Base-by-base conservation (phyloP, 64 coral and sea anemone genomes). In the Orbicella faveolata region DNA sequence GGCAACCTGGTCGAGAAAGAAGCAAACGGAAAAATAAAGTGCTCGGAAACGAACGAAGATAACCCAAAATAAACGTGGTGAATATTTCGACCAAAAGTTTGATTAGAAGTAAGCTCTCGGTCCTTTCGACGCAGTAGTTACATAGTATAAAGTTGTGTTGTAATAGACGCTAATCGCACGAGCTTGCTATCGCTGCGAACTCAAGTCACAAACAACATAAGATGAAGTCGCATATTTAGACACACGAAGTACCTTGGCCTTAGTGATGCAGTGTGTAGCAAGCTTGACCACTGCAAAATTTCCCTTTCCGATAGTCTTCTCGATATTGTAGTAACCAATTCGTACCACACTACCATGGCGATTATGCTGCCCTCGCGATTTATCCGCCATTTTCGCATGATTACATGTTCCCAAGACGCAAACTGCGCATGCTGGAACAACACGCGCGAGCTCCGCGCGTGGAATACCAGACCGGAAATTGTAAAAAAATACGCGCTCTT, bases 321-420 rank as follows among this genome's bases (percentile, higher is more conserved):
- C 97, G 87, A 99, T 99, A 76, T 77, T 96, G 85, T 99, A 99
- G 75, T 93, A 86, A 61, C 97, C 97, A 53, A 99, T 95, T 96
- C 94, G 90, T 62, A 96, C 97, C 55, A 97, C 92, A 97, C 95
- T 97, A 78, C 92, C 95, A 94, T 97, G 92, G 85, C 94, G 94
- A 92, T 92, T 99, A 86, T 93, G 90, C 95, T 93, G 90, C 95
- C 81, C 93, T 88, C 94, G 90, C 84, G 87, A 74, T 91, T 95
- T 99, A 93, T 95, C 97, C 97, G 97, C 97, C 97, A 99, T 99
- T 92, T 99, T 99, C 87, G 82, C 96, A 98, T 98, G 96, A 99
- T 95, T 93, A 99, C 82, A 85, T 72, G 82, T 85, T 85, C 82
- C 39, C 36, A 68, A 85, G 20, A 68, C 12, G 14, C 10, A 21